These are phyloP conservation scores for Taenioides sp. DNA, from an alignment of 2,797 vertebrate genomes.

Conservation along the genomic window DNA sequence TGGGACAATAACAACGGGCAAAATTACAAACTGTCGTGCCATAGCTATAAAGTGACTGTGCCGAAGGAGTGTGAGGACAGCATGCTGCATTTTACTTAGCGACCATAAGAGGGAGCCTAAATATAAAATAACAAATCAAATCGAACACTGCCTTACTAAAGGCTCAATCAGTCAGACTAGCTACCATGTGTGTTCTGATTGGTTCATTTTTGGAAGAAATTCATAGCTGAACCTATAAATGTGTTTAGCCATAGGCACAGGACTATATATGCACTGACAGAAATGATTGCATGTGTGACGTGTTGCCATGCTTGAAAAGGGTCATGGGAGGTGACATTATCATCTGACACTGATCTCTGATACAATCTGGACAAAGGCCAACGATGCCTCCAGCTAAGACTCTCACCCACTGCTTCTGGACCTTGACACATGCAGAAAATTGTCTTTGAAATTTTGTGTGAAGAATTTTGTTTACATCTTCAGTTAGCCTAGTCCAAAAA, in stretches of 20 bases:
- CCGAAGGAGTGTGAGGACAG: conserved; percentile 91
- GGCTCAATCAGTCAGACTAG: too few relatives aligned
- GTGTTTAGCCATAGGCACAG: background rate
- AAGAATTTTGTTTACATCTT: conserved; percentile 1
- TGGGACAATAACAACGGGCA: conserved; percentile 91
- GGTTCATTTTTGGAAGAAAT: background rate
- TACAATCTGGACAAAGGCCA: background rate
- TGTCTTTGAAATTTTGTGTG: background rate
- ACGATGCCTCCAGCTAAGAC: background rate
- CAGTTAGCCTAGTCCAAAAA: background rate
- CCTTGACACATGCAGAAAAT: background rate
- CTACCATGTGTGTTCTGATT: background rate
- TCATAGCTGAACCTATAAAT: too few relatives aligned
- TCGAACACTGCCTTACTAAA: background rate
- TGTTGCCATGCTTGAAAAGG: background rate
- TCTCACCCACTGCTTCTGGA: background rate
- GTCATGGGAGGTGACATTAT: conserved; percentile 2
- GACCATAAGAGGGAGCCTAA: conserved; percentile 27
- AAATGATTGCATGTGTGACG: background rate
- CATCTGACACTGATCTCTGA: background rate
- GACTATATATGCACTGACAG: background rate
- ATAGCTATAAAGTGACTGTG: conserved; percentile 84
- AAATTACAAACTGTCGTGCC: conserved; percentile 89
- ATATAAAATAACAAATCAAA: background rate
- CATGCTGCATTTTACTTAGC: conserved; percentile 92